Evolutionary conservation across 2,797 vertebrate genomes (phyloP), one percentile per base, ranked within the genome.

Genomic region (Pelodytes ibericus): DNA sequence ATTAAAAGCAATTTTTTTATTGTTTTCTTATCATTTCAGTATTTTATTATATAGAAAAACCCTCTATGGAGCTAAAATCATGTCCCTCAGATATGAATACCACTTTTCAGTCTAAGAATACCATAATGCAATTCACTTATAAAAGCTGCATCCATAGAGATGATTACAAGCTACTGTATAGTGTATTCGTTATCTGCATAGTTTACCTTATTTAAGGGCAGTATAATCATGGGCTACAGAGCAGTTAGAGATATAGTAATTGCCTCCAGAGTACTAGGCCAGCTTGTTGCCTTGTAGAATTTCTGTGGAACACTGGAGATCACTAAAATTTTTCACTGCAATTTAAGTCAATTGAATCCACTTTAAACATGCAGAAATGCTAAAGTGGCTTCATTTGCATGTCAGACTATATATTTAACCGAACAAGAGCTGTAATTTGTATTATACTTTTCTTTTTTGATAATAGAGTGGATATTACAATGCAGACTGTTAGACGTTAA

Each of bases 131-230:
- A 53, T 13, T 13, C 22, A 53, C 2, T 24, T 53, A 53, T 53
- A 53, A 53, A 53, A 53, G 49, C 49, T 53, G 49, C 49, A 53
- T 22, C 49, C 22, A 53, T 16, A 24, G 49, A 53, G 49, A 53
- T 53, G 49, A 53, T 53, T 53, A 53, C n/a, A 53, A 53, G 22
- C 5, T 53, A 11, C 49, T 53, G 49, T 24, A 25, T 8, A 3
- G 22, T 53, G 24, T 53, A 8, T 53, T 53, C 49, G 20, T 24
- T 53, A 20, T 24, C 49, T 53, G n/a, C 49, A 7, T 24, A 24
- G 49, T 53, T 53, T 53, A 20, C 20, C n/a, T 53, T 24, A 53
- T 53, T 53, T 53, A 24, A 22, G 49, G 49, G 49, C 13, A 53
- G 22, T 53, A 24, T 53, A 53, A 53, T 53, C 49, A 11, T 53